Evolutionary conservation across 2,113 vertebrate genomes (phyloP), one percentile per base, ranked within the genome.

Genomic region (Macrotis lagotis): DNA sequence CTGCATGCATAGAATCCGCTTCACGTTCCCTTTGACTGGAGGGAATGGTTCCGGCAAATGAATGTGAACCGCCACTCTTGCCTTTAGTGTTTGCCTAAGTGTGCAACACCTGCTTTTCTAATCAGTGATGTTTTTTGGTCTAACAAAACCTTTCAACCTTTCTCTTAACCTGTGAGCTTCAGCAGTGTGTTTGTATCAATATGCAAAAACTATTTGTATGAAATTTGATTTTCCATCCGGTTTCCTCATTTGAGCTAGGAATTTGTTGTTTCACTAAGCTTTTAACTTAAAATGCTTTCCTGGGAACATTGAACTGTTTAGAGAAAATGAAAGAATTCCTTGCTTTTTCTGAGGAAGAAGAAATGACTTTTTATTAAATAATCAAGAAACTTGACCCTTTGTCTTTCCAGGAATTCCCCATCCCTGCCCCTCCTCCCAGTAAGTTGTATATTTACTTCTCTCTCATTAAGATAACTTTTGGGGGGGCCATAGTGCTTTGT

Each of bases 381-480:
- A 94, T 31, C 51, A 48, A 93, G 59, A 94, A 90, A 93, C 47
- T 25, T 94, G 48, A 48, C 74, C 8, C 91, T 96, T 51, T 19
- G 92, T 49, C 50, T 93, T 92, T 91, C 48, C 47, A 96, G 92
- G 66, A 91, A 24, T 83, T 44, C 66, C 66, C n/a, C 19, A 83
- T 83, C 66, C n/a, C 51, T 88, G 25, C 88, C 92, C 93, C 12
- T 92, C 88, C 24, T 47, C 90, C 88, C 48, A 92, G 66, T 53
- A 91, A 95, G 90, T 74, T 95, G 50, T 94, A 19, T 47, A 11
- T 93, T 95, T 96, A 83, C 74, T 66, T 66, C 31, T 37, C 49
- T 93, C 47, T 83, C 47, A 8, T 83, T 44, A 93, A 95, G 66
- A 51, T 96, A 53, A 37, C 95, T 94, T 93, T 92, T 66, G 94